Evolutionary conservation across 1,140 invertebrate genomes (phyloP).

Genomic region (Penaeus chinensis): DNA sequence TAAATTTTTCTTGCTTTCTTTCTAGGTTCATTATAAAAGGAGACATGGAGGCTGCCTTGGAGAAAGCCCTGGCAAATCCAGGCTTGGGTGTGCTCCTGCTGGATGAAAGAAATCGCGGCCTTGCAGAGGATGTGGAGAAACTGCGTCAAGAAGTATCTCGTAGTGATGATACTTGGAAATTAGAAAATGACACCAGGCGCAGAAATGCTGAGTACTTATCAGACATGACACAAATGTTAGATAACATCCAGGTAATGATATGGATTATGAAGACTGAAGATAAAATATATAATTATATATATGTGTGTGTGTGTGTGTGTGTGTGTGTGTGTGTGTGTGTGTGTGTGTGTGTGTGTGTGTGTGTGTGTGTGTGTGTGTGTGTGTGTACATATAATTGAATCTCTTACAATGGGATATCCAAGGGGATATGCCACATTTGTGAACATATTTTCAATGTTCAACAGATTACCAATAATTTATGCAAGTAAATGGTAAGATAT

Average conservation of each 20-base stretch:
- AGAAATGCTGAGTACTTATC: slow-evolving; percentile 27
- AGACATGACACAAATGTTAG: slow-evolving; percentile 51
- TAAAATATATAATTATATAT: background rate
- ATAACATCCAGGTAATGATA: slow-evolving; percentile 42
- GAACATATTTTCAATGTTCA: too few species aligned
- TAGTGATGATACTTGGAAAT: slow-evolving; percentile 16
- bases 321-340: too few species aligned
- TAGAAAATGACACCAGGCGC: slow-evolving; percentile 5
- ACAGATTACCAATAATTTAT: too few species aligned
- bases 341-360: too few species aligned
- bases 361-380: too few species aligned
- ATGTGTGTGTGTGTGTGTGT: too few species aligned
- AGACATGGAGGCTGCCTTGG: slow-evolving; percentile 44
- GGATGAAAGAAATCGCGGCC: slow-evolving; percentile 27
- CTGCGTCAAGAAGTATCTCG: slow-evolving; percentile 36
- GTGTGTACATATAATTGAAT: too few species aligned
- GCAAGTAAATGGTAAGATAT: too few species aligned
- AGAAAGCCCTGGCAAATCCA: slow-evolving; percentile 38
- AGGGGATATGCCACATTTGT: too few species aligned
- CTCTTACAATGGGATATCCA: too few species aligned
- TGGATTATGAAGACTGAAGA: background rate
- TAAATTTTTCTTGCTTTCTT: background rate
- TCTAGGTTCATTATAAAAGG: background rate
- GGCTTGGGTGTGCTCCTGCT: slow-evolving; percentile 47
- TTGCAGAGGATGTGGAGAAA: slow-evolving; percentile 50